These are phyloP conservation scores for Axea sp. DNA, from an alignment of 2,888 invertebrate species.

Conservation along the genomic window DNA sequence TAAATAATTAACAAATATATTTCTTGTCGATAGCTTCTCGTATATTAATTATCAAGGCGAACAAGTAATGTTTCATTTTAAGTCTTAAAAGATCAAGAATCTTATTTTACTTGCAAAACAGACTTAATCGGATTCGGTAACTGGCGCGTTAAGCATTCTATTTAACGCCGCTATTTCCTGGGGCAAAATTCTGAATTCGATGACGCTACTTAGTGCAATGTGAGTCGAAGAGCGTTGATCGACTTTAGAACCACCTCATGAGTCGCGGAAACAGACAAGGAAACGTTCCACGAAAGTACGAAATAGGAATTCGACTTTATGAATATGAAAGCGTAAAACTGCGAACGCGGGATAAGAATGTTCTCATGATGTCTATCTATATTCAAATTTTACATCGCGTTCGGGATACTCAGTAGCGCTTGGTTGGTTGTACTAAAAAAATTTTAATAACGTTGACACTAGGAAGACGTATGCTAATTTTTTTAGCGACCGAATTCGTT, in stretches of 20 bases:
- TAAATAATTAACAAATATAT: too few relatives aligned
- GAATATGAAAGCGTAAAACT: slow-evolving; percentile 53
- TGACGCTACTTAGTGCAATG: slow-evolving; percentile 16
- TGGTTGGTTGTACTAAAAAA: too few relatives aligned
- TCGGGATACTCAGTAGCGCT: too few relatives aligned
- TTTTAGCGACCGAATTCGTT: too few relatives aligned
- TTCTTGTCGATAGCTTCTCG: too few relatives aligned
- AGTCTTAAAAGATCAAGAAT: slow-evolving; percentile 27
- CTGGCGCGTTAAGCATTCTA: slow-evolving; percentile 8
- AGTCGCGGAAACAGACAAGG: slow-evolving; percentile 34
- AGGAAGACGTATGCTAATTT: too few relatives aligned
- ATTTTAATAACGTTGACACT: too few relatives aligned
- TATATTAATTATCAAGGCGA: too few relatives aligned
- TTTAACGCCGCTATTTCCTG: slow-evolving; percentile 24
- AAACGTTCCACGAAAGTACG: slow-evolving; percentile 46
- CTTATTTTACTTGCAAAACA: slow-evolving; percentile 33
- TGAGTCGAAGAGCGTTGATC: slow-evolving; percentile 10
- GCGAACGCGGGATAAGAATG: slow-evolving; percentile 33
- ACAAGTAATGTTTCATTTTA: too few relatives aligned
- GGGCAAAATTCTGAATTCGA: slow-evolving; percentile 23
- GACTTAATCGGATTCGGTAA: slow-evolving; percentile 29
- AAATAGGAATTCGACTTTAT: slow-evolving; percentile 44
- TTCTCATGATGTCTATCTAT: slow-evolving; percentile 44
- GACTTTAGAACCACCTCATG: slow-evolving; percentile 20
- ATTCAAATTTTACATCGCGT: slow-evolving; percentile 46